Base-by-base conservation (phyloP, 1,140 invertebrate species). In the Drosophila bifasciata region DNA sequence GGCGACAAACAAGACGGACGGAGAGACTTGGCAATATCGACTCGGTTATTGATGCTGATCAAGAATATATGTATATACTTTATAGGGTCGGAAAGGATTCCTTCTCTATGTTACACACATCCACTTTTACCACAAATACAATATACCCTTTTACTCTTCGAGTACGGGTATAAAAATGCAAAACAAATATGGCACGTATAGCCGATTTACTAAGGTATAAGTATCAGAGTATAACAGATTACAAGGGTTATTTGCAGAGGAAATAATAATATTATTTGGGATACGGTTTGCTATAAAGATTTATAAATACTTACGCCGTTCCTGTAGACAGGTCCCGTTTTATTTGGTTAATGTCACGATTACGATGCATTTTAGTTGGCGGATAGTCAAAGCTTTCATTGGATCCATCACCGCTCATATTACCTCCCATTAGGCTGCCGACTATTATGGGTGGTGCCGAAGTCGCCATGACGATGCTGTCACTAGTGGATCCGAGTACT, bases 321-420 rank as follows among this genome's bases (percentile, higher is more conserved):
- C 90, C 90, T 19, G 85, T 76, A 17, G 74, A 74, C 39, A 91
- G 64, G 74, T 91, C 90, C 9, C 85, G 72, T 59, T 91, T 90
- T 36, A 91, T 91, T 83, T 91, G 90, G 63, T 79, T 88, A 4
- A 90, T 71, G 68, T 91, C 91, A 39, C 91, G 91, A 50, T 80
- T 89, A 41, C 91, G 91, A 79, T 91, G 89, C 70, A 88, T 80
- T 75, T 91, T 91, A 23, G 83, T 80, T n/a, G 91, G 91, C 43
- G 79, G 79, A 78, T 90, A 90, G n/a, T 89, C 77, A 36, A 53
- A 44, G 39, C 69, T 79, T 56, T 91, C 81, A 17, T 78, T 84
- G 36, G 83, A 69, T 41, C 78, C 85, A 44, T 81, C 74, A 17
- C 81, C 77, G 21, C 73, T 80, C 6, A 76, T 70, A 44, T 60